Base-by-base conservation (phyloP, 2,797 vertebrate species). In the Periophthalmus magnuspinnatus region DNA sequence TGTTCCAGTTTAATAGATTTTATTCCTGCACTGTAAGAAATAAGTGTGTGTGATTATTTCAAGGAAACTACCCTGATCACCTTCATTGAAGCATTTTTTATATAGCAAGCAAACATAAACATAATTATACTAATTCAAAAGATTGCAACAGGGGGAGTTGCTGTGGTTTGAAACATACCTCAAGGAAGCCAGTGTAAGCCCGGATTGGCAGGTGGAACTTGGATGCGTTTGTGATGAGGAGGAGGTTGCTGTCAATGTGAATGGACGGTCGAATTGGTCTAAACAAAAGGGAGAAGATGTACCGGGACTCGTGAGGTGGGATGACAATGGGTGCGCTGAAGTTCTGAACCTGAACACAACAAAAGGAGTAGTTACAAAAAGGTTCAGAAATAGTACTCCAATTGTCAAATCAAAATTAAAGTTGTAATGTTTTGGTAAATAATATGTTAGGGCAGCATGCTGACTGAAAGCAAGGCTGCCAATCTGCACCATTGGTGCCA, bases 171-270 rank as follows among this genome's bases (percentile, higher is more conserved):
- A 71, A 70, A 71, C 54, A 14, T 94, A 98, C 98, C 93, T 99
- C 96, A 83, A 99, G 87, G 93, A 99, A 99, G 80, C 98, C 98
- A 10, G 97, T 99, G 90, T 99, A 99, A 7, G 96, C 97, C 81
- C 96, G 90, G 77, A 99, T 95, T 62, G 98, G 98, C 70, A 99
- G 93, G 84, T 98, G 96, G 88, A 99, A 99, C 91, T 97, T 98
- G 64, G 97, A 99, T 19, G 97, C 97, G 52, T 99, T 99, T 79
- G 97, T 99, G 90, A 97, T 94, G 68, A 99, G 96, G 74, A 99
- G 93, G 88, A 99, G 98, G 81, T 99, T 99, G 91, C 94, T 95
- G 93, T 99, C 96, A 82, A 99, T 91, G 79, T 98, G 96, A 75
- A 97, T 93, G 83, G 96, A 97, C 50, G 96, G 96, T 45, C 95